These are phyloP conservation scores for Leptocoma aspasia DNA, from an alignment of 2,113 vertebrate species.

Conservation along the genomic window DNA sequence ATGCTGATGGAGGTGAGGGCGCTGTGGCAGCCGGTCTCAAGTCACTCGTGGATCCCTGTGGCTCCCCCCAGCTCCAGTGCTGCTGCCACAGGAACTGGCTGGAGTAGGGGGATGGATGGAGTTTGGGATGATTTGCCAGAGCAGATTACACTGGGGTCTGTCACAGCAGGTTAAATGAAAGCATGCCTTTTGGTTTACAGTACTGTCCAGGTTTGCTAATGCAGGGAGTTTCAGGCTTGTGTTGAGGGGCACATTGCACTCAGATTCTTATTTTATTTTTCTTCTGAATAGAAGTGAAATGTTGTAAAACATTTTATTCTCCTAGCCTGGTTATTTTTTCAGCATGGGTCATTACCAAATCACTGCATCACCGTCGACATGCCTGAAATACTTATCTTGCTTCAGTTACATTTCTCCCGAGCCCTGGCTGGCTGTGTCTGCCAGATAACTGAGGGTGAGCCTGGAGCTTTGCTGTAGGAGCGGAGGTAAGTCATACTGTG, in stretches of 20 bases:
- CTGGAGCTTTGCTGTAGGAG: conserved; percentile 2
- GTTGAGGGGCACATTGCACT: not conserved
- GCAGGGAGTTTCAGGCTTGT: not conserved
- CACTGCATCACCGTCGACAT: not conserved
- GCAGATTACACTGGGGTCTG: not conserved
- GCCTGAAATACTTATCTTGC: conserved; percentile 20
- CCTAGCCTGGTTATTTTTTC: not conserved
- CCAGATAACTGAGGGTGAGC: not conserved
- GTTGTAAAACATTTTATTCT: not conserved
- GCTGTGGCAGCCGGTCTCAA: not conserved
- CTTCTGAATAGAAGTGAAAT: not conserved
- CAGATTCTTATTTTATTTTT: not conserved
- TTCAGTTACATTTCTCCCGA: not conserved
- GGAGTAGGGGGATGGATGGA: accelerated
- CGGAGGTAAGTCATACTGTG: conserved; percentile 31
- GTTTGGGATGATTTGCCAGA: not conserved
- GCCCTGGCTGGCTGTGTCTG: not conserved
- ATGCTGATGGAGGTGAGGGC: not conserved
- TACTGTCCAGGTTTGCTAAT: not conserved
- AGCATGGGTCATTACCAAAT: not conserved
- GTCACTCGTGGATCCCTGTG: accelerated
- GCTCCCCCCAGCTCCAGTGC: not conserved
- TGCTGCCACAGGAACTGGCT: accelerated
- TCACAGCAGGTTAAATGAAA: not conserved
- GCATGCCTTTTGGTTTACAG: not conserved